Base-by-base conservation (phyloP, 2,888 invertebrate genomes). In the Synergus gifuensis region DNA sequence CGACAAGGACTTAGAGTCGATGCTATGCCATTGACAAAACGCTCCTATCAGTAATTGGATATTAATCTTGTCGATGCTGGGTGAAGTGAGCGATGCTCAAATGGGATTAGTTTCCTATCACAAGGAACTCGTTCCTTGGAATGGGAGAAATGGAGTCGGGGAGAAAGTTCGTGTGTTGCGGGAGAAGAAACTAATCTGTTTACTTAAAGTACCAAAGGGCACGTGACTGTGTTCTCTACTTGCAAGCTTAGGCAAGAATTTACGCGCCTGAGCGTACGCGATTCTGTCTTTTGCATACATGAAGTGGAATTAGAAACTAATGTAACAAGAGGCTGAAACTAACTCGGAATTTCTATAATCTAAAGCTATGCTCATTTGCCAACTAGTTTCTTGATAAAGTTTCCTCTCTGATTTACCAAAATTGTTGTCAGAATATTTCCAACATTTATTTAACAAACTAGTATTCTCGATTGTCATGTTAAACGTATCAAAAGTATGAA, bases 61-160 rank as follows among this genome's bases (percentile, higher is more conserved):
- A 79, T 79, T 60, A 58, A 49, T 76, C 69, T 44, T 36, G 22
- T 36, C 28, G 5, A 18, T 36, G 60, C 12, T 40, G 22, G 36
- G 36, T 16, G 16, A 42, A 66, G 40, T 18, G 9, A 16, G 42
- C n/a, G 16, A 66, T 42, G 40, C 66, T 66, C 66, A 66, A 18
- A 9, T 36, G 40, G 66, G 66, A 36, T 66, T 42, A 42, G 66
- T 42, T 66, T 66, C 11, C 40, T 42, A 18, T 66, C 14, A 69
- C 22, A 22, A 60, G 22, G 11, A 60, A 22, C 60, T 22, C 18
- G 60, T 60, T 9, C 5, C 22, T 22, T 4, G 18, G 4, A 60
- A 60, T 22, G 22, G 78, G 78, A 83, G 79, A 78, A 78, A 81
- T 66, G 46, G 77, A 83, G 78, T 81, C 78, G 58, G 81, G 77